Base-by-base conservation (phyloP, 2,797 vertebrate genomes). In the Chelonia mydas region DNA sequence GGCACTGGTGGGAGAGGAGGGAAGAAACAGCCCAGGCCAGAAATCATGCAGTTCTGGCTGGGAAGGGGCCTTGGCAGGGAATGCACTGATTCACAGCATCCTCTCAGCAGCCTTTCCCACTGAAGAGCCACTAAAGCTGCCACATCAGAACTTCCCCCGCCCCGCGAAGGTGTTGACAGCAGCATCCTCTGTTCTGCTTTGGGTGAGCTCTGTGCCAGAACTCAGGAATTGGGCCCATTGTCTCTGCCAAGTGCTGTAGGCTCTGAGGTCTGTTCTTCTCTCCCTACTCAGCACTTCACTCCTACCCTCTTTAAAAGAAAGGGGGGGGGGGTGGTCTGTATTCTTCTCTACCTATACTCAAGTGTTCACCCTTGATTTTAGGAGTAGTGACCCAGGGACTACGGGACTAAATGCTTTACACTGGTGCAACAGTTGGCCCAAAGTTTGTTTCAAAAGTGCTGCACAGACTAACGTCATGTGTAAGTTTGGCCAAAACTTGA, bases 361-460 rank as follows among this genome's bases (percentile, higher is more conserved):
- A 65, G 61, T n/a, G n/a, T 33, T 27, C 28, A 61, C 59, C 28
- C 59, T 33, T 37, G 16, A 33, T 65, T n/a, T 65, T 9, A 16
- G 19, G 1, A 6, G 15, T 6, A 11, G 49, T 51, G 33, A 37
- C 33, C 61, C 3, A 7, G 31, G 61, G 61, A 65, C 17, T 7
- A 61, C 16, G 16, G 33, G 16, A 65, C 33, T n/a, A 37, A n/a
- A 61, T 33, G 59, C 59, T 31, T 31, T 61, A 61, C 59, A n/a
- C 7, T 2, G 33, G 33, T 9, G 61, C 17, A 16, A n/a, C 16
- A 9, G 12, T 37, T 81, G 79, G 51, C 37, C 50, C n/a, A 59
- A 41, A 19, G 10, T 1, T 10, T 2, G 5, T 83, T 55, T 49
- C 0, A 0, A 0, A 7, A 7, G 51, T 45, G 1, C 47, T 10